Conservation (phyloP, 1,140 invertebrate genomes). For the Portunus trituberculatus region DNA sequence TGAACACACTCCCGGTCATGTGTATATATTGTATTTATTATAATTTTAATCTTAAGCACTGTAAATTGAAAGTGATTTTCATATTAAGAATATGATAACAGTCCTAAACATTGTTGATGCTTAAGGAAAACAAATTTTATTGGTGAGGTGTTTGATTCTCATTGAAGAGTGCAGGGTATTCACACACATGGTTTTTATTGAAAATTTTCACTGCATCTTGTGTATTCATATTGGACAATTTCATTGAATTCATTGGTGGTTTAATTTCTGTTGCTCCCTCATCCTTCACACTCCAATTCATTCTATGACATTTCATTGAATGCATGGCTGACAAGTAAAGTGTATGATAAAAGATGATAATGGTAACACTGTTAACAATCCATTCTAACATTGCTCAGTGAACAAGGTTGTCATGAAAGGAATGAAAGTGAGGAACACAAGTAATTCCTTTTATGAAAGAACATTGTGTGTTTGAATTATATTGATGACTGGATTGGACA, state of each 20-base stretch:
- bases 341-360: neutral
- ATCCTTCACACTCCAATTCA: neutral
- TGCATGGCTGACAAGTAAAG: neutral
- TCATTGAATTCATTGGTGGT: neutral
- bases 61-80: neutral
- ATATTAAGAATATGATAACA: neutral
- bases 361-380: neutral
- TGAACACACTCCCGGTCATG: neutral
- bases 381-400: neutral
- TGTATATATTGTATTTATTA: conserved; percentile 25
- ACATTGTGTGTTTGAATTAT: neutral
- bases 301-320: no score
- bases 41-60: neutral
- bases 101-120: neutral
- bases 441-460: neutral
- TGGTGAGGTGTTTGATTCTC: neutral
- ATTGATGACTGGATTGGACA: neutral
- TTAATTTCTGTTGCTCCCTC: neutral
- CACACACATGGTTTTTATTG: neutral
- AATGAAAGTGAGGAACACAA: neutral
- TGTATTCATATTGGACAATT: neutral
- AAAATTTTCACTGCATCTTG: neutral
- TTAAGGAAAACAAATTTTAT: neutral
- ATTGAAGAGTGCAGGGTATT: neutral
- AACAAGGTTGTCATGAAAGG: neutral